A percentile compares a stretch with the other conserved stretches of the same genome.
Conservation (phyloP, 1,140 invertebrate genomes). For the Drosophila bocqueti region DNA sequence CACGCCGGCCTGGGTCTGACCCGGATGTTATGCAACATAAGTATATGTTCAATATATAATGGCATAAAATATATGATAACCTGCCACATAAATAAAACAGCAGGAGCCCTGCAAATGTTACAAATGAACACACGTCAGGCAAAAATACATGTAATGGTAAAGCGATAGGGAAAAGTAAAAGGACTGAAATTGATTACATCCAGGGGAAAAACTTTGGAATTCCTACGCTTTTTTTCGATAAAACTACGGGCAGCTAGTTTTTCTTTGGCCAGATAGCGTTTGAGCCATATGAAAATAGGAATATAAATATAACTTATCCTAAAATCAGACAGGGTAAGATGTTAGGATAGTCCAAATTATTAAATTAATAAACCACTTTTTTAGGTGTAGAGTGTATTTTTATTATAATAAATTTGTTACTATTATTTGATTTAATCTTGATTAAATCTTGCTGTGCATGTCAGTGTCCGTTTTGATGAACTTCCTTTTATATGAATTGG, state of each 20-base stretch:
- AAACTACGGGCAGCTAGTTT: background rate
- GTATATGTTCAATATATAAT: constrained; percentile 77
- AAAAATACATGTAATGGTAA: constrained; percentile 13
- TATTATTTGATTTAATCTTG: background rate
- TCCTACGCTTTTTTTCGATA: background rate
- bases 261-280: no score
- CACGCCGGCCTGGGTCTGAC: constrained; percentile 5
- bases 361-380: background rate
- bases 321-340: no score
- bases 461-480: no score
- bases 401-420: background rate
- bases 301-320: no score
- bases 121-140: constrained; percentile 52
- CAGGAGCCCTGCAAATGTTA: constrained; percentile 39
- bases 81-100: constrained; percentile 61
- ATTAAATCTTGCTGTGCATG: no score
- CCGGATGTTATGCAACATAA: constrained; percentile 67
- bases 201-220: constrained; percentile 4
- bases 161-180: constrained; percentile 15
- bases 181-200: constrained; percentile 15
- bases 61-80: constrained; percentile 71
- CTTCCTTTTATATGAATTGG: no score
- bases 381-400: background rate
- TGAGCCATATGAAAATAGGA: no score
- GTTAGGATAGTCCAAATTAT: no score